phyloP scores from a whole-genome alignment of 1,140 invertebrate genomes.

The Cherax quadricarinatus region DNA sequence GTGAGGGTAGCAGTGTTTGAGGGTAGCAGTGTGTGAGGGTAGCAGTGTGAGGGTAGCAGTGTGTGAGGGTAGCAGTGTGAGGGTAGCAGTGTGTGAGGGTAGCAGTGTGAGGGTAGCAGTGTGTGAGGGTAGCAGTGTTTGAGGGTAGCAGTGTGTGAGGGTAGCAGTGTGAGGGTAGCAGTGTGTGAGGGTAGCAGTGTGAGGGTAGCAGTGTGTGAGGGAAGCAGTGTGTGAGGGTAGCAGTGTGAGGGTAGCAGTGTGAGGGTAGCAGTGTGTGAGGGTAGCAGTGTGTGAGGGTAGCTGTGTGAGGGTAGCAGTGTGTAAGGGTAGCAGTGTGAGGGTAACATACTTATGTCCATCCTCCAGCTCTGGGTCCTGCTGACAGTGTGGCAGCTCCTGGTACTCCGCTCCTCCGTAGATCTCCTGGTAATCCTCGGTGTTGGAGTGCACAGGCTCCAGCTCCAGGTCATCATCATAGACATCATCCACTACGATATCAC shows the following conservation, averaged over 20 bases:
- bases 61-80: not conserved
- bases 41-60: too few relatives aligned
- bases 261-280: not conserved
- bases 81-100: too few relatives aligned
- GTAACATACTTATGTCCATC: not conserved
- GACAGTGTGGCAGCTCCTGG: conserved; percentile 18
- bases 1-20: not conserved
- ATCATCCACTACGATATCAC: not conserved
- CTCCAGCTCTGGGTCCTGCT: not conserved
- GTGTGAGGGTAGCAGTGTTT: too few relatives aligned
- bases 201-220: not conserved
- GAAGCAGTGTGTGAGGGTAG: not conserved
- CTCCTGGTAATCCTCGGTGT: not conserved
- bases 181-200: not conserved
- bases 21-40: too few relatives aligned
- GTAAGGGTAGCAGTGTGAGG: not conserved
- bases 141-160: not conserved
- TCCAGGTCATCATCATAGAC: conserved; percentile 29
- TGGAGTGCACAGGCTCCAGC: not conserved
- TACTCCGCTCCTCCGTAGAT: not conserved
- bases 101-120: not conserved
- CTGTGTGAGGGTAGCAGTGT: not conserved
- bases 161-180: not conserved
- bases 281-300: not conserved
- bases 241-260: too few relatives aligned